Base-by-base conservation (phyloP, 2,888 invertebrate species). In the Eretmocerus hayati region DNA sequence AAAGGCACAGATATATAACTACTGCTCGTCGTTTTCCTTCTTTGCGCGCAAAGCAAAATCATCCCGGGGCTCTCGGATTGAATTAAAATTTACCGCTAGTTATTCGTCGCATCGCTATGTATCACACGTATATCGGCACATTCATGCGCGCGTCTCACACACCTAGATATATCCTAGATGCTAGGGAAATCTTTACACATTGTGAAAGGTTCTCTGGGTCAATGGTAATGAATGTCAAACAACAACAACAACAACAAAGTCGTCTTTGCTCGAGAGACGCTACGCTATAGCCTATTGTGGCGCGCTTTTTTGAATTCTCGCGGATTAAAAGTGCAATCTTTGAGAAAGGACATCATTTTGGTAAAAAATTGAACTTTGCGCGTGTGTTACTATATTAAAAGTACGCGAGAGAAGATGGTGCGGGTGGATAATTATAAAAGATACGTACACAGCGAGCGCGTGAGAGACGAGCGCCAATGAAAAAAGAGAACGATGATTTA, bases 141-240 rank as follows among this genome's bases (percentile, higher is more conserved):
- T 39, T 6, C 23, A 9, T 22, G 21, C 19, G 37, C 39, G 30
- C 16, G 26, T 11, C 26, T 26, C 26, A 11, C 26, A 11, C 26
- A 11, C 26, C 11, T 26, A 26, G 8, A 26, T 26, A 26, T 26
- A 26, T 26, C n/a, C n/a, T n/a, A 26, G 32, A 19, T n/a, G 30
- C 31, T 13, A 35, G 46, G 45, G 8, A 42, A 50, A 42, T 46
- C 26, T 45, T 46, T 46, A 37, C 42, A 46, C 40, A 15, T 9
- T 13, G 16, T 3, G 4, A 6, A n/a, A 30, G 15, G n/a, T 16
- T 35, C 50, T 47, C 35, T 51, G 41, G 51, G 51, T 47, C 51
- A 51, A 51, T 50, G 46, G 42, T 50, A 50, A 46, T 43, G 51
- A 44, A 39, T 36, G 42, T 37, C n/a, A n/a, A n/a, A n/a, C n/a